Evolutionary conservation across 2,113 vertebrate species (phyloP).

Genomic region (Gallinago paraguaiae): DNA sequence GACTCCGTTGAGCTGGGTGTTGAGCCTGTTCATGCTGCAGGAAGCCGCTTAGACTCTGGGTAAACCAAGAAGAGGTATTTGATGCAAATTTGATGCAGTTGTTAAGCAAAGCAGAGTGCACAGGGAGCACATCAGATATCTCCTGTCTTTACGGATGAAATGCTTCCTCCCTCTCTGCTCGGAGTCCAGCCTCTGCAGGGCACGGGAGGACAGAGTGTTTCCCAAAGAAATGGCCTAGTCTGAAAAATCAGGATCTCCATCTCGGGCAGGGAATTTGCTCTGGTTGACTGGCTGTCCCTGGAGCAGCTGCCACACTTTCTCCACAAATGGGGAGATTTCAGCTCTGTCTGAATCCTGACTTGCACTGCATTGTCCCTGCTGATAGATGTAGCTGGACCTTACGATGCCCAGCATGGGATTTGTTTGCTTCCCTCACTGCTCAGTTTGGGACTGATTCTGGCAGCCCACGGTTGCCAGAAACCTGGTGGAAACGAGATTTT

Average conservation of each 20-base stretch:
- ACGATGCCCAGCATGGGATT: background rate
- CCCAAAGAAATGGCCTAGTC: background rate
- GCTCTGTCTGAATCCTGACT: background rate
- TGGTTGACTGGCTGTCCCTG: background rate
- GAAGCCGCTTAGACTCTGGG: background rate
- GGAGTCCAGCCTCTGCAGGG: background rate
- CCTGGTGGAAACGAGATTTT: background rate
- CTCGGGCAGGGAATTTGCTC: background rate
- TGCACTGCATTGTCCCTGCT: rapidly evolving
- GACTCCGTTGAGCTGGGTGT: background rate
- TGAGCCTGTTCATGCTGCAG: background rate
- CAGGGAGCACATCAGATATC: background rate
- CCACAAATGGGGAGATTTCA: background rate
- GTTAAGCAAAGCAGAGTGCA: background rate
- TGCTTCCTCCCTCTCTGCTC: background rate
- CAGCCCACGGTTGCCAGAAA: background rate
- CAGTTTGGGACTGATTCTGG: background rate
- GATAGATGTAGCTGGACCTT: background rate
- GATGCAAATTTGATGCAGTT: background rate
- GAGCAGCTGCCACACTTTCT: background rate
- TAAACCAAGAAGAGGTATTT: background rate
- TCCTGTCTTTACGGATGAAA: background rate
- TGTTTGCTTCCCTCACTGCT: background rate
- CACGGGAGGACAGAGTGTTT: background rate
- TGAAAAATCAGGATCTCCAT: background rate